Evolutionary conservation across 2,113 vertebrate genomes (phyloP).

Genomic region (Cryptotis parvus): DNA sequence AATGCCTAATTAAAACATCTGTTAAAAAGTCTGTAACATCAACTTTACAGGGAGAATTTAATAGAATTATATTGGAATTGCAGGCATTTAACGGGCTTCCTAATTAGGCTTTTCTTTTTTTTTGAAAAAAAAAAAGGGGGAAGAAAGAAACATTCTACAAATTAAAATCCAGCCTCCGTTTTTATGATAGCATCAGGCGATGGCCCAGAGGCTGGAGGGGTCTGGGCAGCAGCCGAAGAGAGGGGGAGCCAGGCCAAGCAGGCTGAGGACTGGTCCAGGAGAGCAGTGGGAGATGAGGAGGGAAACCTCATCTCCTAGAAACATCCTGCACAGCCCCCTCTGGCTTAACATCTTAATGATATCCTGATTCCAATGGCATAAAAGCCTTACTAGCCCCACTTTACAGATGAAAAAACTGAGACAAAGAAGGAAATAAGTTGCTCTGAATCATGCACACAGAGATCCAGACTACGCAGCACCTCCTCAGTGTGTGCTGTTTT

Average conservation of each 20-base stretch:
- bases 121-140: constrained; percentile 77
- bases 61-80: constrained; percentile 93
- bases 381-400: background rate
- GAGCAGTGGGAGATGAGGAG: no score
- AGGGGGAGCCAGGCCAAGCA: background rate
- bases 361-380: background rate
- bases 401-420: constrained; percentile 66
- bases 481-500: background rate
- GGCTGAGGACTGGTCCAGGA: constrained; percentile 31
- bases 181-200: constrained; percentile 82
- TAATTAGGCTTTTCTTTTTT: constrained; percentile 88
- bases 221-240: constrained; percentile 12
- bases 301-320: fast-evolving
- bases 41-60: constrained; percentile 93
- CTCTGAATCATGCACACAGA: background rate
- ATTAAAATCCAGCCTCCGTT: constrained; percentile 84
- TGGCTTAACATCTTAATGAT: background rate
- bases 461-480: background rate
- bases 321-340: background rate
- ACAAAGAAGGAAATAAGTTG: background rate
- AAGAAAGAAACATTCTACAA: constrained; percentile 87
- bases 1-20: constrained; percentile 94
- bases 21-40: constrained; percentile 93
- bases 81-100: constrained; percentile 90
- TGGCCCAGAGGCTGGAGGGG: constrained; percentile 81